Conservation (phyloP, 2,797 vertebrate genomes). For the Dryobates pubescens region DNA sequence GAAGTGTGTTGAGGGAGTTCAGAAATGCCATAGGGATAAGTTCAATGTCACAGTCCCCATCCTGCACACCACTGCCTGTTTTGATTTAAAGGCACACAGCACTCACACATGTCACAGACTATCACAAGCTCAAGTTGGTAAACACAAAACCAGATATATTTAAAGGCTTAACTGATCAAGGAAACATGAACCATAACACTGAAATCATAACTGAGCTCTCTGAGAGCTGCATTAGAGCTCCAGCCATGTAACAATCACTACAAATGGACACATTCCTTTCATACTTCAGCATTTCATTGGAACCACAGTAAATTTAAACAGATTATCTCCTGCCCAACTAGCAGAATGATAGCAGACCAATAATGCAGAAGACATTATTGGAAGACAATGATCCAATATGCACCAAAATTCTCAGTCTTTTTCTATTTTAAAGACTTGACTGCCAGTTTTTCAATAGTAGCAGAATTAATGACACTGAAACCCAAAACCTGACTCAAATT, state of each 20-base stretch:
- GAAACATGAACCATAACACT: neutral
- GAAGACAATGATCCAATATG: neutral
- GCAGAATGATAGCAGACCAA: neutral
- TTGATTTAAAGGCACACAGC: neutral
- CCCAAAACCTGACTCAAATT: slow-evolving; percentile 28
- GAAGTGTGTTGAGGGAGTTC: neutral
- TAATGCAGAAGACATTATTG: neutral
- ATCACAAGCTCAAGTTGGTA: slow-evolving; percentile 5
- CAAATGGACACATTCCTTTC: slow-evolving; percentile 26
- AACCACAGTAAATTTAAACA: neutral
- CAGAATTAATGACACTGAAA: slow-evolving; percentile 28
- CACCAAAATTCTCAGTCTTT: neutral
- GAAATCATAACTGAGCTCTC: neutral
- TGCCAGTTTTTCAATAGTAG: slow-evolving; percentile 15
- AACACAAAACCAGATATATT: slow-evolving; percentile 21
- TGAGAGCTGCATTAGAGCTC: neutral
- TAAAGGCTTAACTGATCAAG: slow-evolving; percentile 25
- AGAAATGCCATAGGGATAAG: neutral
- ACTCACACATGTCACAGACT: neutral
- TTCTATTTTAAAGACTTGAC: neutral
- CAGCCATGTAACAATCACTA: neutral
- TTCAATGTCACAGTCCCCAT: neutral
- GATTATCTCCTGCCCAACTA: neutral
- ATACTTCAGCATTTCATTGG: neutral
- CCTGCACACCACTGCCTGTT: neutral